Evolutionary conservation across 1,140 invertebrate genomes (phyloP).

Genomic region (Diorhabda elongata): DNA sequence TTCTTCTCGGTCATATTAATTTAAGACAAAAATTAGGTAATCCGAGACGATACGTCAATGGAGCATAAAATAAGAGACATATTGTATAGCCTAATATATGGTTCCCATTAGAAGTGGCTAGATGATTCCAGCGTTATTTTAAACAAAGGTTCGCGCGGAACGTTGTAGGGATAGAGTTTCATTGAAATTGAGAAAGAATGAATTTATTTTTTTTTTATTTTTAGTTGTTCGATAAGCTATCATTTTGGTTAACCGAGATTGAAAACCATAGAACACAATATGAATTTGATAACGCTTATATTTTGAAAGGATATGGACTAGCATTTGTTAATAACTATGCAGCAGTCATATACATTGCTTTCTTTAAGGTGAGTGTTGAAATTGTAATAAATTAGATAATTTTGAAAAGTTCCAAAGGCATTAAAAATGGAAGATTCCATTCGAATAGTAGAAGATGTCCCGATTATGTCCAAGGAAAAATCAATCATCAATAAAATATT

Average conservation of each 20-base stretch:
- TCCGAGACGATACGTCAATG: too few relatives aligned
- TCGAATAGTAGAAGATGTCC: too few relatives aligned
- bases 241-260: slow-evolving; percentile 86
- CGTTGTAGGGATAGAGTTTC: not conserved
- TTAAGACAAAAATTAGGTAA: too few relatives aligned
- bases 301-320: slow-evolving; percentile 92
- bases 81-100: not conserved
- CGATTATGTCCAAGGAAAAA: not conserved
- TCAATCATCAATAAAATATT: not conserved
- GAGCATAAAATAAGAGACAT: too few relatives aligned
- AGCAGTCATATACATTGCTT: slow-evolving; percentile 96
- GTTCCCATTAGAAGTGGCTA: not conserved
- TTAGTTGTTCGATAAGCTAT: slow-evolving; percentile 79
- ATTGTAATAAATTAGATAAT: not conserved
- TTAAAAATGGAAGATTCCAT: too few relatives aligned
- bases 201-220: slow-evolving; percentile 26
- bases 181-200: not conserved
- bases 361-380: slow-evolving; percentile 69
- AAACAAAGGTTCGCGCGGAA: not conserved
- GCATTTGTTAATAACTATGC: slow-evolving; percentile 98
- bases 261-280: slow-evolving; percentile 91
- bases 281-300: slow-evolving; percentile 93
- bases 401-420: not conserved
- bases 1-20: too few relatives aligned
- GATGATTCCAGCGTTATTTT: not conserved